These are phyloP conservation scores for Odocoileus hemionus DNA, from an alignment of 2,113 vertebrate genomes.

Conservation along the genomic window DNA sequence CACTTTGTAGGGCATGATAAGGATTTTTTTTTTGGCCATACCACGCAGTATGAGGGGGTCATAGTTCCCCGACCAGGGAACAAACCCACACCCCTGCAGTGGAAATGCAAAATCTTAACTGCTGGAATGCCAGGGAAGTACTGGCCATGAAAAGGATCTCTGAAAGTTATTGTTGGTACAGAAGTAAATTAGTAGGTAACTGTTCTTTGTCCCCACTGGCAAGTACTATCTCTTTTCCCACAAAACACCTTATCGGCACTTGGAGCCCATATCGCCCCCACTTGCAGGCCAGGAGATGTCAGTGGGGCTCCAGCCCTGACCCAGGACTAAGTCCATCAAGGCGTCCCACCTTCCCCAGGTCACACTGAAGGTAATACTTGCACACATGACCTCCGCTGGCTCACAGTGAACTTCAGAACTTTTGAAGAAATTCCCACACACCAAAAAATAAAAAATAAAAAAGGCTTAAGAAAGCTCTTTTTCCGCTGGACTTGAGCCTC, in stretches of 20 bases:
- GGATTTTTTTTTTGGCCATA: not conserved
- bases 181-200: not conserved
- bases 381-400: not conserved
- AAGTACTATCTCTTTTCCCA: not conserved
- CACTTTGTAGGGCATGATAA: fast-evolving
- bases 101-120: not conserved
- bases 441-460: not conserved
- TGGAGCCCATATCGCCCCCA: not conserved
- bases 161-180: not conserved
- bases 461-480: not conserved
- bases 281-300: not conserved
- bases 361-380: not conserved
- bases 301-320: not conserved
- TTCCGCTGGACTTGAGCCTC: not conserved
- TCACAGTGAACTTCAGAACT: not conserved
- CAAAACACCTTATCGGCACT: not conserved
- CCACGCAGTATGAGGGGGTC: not conserved
- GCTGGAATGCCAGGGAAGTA: not conserved
- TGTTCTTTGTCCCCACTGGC: not conserved
- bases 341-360: not conserved
- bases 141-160: not conserved
- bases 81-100: not conserved
- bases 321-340: not conserved
- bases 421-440: not conserved
- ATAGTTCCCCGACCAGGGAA: not conserved